A percentile compares a stretch with the other conserved stretches of the same genome.
Conservation (phyloP, 1,140 invertebrate genomes). For the Neotoxoptera formosana region DNA sequence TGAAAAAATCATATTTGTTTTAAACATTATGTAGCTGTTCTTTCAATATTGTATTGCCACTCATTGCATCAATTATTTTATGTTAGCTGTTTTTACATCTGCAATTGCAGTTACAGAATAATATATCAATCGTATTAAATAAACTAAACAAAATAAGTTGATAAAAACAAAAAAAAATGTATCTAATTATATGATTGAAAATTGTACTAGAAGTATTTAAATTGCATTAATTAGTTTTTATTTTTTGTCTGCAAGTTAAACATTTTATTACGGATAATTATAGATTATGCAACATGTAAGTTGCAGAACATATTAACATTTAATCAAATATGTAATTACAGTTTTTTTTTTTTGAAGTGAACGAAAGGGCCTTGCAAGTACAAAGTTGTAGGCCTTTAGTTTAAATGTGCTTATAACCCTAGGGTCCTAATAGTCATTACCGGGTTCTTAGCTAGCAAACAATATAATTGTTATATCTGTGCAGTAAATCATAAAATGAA, state of each 20-base stretch:
- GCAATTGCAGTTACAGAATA: too few species aligned
- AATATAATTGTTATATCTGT: neutral
- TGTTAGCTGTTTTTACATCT: neutral
- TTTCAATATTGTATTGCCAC: neutral
- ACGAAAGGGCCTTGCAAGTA: neutral
- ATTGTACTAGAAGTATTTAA: neutral
- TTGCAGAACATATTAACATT: neutral
- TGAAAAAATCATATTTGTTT: neutral
- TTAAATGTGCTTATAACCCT: neutral
- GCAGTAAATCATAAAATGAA: neutral
- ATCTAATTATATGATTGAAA: neutral
- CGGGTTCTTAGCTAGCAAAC: neutral
- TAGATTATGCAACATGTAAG: neutral
- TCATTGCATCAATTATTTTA: neutral
- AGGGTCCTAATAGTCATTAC: neutral
- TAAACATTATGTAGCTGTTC: neutral
- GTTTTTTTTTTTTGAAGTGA: neutral
- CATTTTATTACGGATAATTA: neutral
- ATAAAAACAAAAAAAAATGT: neutral
- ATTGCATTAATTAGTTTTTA: neutral
- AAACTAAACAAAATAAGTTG: neutral
- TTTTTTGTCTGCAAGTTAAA: neutral
- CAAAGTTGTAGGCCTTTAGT: neutral
- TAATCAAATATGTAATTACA: neutral
- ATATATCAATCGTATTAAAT: neutral